Base-by-base conservation (phyloP, 2,797 vertebrate species). In the Labeo calbasu region DNA sequence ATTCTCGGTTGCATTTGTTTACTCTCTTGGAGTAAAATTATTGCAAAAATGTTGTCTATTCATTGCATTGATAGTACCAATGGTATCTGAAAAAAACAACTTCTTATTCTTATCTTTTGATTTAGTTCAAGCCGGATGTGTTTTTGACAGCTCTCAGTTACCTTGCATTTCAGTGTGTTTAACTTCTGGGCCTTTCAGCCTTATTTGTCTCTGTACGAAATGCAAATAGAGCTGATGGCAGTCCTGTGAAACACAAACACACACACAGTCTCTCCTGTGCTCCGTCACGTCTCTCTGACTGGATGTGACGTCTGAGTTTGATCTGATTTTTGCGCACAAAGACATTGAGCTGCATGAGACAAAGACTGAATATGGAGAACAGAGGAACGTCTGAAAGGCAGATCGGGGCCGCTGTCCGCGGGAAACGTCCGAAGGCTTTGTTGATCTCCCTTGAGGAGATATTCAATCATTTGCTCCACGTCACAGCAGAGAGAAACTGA, bases 281-380 rank as follows among this genome's bases (percentile, higher is more conserved):
- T 46, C 59, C n/a, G 21, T 75, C 71, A 43, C 59, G 5, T 53
- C 32, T 55, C 15, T 55, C 28, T 83, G 59, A 77, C 57, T 55
- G 15, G n/a, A 65, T 82, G 81, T 66, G 81, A 82, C 10, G 70
- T 53, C 46, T 15, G 51, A 71, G 79, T 81, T 71, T 71, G 72
- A 66, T 83, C 32, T 43, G 68, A 5, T 51, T 72, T 82, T 12
- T n/a, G 48, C 9, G 25, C 68, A 48, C 51, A 32, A 46, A 59
- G 79, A 72, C 68, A 32, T 69, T 79, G 21, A 55, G 65, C 48
- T 68, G 13, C 69, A 59, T 59, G 53, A 23, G 28, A 75, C 28
- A 51, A 36, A 28, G 43, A 13, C 46, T 69, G n/a, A 25, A 43
- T 43, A 43, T 19, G n/a, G 21, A 80, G 50, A 55, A 7, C 19